Conservation (phyloP, 2,797 vertebrate species). For the Alfaro cultratus region DNA sequence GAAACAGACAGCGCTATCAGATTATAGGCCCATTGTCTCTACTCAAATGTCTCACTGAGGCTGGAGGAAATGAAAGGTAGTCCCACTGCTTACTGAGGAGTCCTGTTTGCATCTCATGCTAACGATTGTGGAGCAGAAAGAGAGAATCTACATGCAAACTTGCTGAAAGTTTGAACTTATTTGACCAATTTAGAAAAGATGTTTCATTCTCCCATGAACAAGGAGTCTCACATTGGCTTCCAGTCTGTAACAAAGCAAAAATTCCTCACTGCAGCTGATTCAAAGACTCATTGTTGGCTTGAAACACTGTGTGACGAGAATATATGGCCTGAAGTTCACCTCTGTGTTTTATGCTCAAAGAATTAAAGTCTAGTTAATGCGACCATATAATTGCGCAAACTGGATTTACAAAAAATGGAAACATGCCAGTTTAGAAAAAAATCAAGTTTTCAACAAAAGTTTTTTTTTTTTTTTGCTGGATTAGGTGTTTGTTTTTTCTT, state of each 20-base stretch:
- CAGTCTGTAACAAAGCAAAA: background rate
- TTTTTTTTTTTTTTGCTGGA: no score
- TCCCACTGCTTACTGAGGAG: background rate
- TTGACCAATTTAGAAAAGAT: background rate
- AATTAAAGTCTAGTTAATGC: background rate
- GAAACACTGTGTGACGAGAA: background rate
- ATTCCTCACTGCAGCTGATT: background rate
- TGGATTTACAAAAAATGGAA: no score
- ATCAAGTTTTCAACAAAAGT: no score
- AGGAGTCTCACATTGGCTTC: background rate
- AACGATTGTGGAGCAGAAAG: background rate
- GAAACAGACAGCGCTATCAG: conserved; percentile 60
- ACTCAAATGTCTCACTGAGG: background rate
- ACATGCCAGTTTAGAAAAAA: no score
- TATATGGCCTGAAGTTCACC: background rate
- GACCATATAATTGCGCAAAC: background rate
- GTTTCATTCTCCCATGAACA: background rate
- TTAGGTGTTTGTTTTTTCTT: no score
- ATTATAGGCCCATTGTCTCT: conserved; percentile 55
- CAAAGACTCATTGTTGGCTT: background rate
- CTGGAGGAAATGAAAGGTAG: background rate
- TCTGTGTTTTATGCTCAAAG: background rate
- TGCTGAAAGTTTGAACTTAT: background rate
- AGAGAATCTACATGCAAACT: background rate
- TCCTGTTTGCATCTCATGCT: background rate